phyloP scores from a whole-genome alignment of 2,888 invertebrate genomes.

The Erebia aethiops region DNA sequence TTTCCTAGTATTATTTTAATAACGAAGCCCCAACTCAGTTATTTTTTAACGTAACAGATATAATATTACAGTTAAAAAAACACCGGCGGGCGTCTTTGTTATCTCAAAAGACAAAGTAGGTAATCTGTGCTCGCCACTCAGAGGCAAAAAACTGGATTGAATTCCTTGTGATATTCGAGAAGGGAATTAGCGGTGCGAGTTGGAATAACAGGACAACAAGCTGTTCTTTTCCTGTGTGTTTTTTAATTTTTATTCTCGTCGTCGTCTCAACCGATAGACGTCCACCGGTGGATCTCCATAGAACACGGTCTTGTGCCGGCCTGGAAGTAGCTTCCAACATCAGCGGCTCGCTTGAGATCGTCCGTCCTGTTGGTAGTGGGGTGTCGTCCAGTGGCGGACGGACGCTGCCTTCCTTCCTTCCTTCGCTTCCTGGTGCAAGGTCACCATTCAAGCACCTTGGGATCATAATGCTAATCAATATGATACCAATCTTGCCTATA shows the following conservation, averaged over 20 bases:
- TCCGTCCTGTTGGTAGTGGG: too few relatives aligned
- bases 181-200: conserved; percentile 32
- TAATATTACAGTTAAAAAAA: conserved; percentile 27
- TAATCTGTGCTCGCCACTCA: conserved; percentile 34
- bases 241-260: not conserved
- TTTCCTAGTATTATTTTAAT: conserved; percentile 8
- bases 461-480: too few relatives aligned
- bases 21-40: conserved; percentile 14
- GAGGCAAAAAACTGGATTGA: conserved; percentile 34
- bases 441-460: too few relatives aligned
- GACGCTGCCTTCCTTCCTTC: too few relatives aligned
- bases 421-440: too few relatives aligned
- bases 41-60: conserved; percentile 29
- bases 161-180: conserved; percentile 41
- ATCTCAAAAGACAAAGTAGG: conserved; percentile 31
- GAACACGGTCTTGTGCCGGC: too few relatives aligned
- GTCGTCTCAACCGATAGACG: not conserved
- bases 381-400: too few relatives aligned
- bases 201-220: conserved; percentile 27
- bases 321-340: not conserved
- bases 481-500: too few relatives aligned
- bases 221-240: not conserved
- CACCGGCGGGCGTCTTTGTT: conserved; percentile 30
- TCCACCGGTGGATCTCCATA: too few relatives aligned
- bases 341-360: too few relatives aligned